Conservation (phyloP, 1,140 invertebrate species). For the Diplogasteroides magnus region DNA sequence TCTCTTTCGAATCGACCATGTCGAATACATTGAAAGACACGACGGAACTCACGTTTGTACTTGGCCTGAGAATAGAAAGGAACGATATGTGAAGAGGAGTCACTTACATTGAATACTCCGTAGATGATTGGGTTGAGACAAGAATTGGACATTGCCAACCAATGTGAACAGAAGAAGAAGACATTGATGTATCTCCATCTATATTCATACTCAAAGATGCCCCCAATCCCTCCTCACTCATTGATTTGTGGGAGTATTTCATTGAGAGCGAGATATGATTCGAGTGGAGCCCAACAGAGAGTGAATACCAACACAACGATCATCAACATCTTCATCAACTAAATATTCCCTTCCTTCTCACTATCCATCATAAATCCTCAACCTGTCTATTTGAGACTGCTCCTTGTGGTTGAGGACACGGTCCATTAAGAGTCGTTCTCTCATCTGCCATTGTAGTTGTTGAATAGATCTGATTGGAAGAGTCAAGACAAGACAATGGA, state of each 20-base stretch:
- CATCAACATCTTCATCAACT: constrained; percentile 59
- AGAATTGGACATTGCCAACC: constrained; percentile 79
- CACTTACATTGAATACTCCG: constrained; percentile 75
- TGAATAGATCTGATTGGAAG: constrained; percentile 8
- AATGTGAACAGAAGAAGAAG: constrained; percentile 70
- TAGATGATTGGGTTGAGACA: constrained; percentile 81
- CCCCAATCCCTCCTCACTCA: constrained; percentile 1
- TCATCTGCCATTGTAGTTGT: background rate
- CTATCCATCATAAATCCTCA: too few species aligned
- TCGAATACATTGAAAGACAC: constrained; percentile 9
- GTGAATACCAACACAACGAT: constrained; percentile 59
- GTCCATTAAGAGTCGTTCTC: background rate
- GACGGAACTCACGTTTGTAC: constrained; percentile 21
- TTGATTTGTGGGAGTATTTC: constrained; percentile 55
- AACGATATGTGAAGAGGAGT: background rate
- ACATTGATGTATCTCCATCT: constrained; percentile 57
- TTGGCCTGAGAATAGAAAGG: constrained; percentile 13
- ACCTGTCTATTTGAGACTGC: constrained; percentile 1
- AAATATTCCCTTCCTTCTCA: too few species aligned
- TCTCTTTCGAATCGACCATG: background rate
- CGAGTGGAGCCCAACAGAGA: constrained; percentile 59
- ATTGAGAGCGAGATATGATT: constrained; percentile 54
- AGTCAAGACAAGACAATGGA: too few species aligned
- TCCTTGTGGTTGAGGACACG: background rate
- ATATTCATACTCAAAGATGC: background rate